These are phyloP conservation scores for Nebria ingens DNA, from an alignment of 1,140 invertebrate species.

Conservation along the genomic window DNA sequence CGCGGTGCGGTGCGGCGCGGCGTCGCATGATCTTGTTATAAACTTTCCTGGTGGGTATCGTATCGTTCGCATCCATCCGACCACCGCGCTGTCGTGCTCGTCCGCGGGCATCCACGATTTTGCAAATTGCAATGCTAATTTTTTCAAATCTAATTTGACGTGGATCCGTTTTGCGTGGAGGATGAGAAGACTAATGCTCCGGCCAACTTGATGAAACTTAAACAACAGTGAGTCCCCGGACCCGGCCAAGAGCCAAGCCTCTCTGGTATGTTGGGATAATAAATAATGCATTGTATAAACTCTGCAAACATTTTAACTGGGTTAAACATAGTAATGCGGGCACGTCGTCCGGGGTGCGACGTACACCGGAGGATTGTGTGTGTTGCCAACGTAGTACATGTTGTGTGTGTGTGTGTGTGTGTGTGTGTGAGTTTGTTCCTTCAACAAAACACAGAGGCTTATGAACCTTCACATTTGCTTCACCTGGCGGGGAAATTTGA, in stretches of 20 bases:
- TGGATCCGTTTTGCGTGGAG: not conserved
- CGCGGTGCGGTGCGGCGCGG: no score
- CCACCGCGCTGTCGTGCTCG: not conserved
- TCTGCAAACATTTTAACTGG: conserved; percentile 1
- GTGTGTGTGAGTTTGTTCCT: no score
- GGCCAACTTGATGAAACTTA: not conserved
- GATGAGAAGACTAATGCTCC: conserved; percentile 3
- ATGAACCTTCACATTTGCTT: no score
- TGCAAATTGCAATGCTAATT: conserved; percentile 8
- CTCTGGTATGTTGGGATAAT: not conserved
- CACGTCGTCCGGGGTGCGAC: no score
- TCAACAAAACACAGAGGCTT: no score
- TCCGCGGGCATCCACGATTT: not conserved
- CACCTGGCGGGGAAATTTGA: no score
- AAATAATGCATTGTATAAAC: conserved; percentile 9
- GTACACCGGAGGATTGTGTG: no score
- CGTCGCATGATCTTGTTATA: not conserved
- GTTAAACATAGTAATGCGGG: conserved; percentile 2
- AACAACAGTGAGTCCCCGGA: not conserved
- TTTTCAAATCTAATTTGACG: conserved; percentile 7
- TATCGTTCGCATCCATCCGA: not conserved
- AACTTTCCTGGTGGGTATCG: not conserved
- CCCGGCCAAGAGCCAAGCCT: no score
- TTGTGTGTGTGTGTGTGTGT: no score
- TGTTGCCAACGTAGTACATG: no score